Evolutionary conservation across 1,140 invertebrate genomes (phyloP).

Genomic region (Antheraea pernyi): DNA sequence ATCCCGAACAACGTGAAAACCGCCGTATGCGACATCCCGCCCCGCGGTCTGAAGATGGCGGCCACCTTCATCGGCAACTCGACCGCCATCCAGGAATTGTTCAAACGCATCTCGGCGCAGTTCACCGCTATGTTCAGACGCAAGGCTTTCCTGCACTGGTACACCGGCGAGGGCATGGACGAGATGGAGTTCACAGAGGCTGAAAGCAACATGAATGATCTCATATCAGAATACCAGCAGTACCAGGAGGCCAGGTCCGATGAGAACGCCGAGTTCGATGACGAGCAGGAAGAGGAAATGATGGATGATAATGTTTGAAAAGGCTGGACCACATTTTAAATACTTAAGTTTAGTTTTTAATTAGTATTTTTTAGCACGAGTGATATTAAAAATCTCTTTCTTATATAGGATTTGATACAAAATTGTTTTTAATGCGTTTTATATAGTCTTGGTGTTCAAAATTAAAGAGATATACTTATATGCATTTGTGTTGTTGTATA

Average conservation of each 20-base stretch:
- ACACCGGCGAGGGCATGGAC: slow-evolving; percentile 92
- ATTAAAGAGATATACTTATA: too few relatives aligned
- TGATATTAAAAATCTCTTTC: too few relatives aligned
- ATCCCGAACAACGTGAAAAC: too few relatives aligned
- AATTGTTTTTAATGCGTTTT: too few relatives aligned
- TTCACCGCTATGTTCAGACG: slow-evolving; percentile 90
- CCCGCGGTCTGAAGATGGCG: slow-evolving; percentile 86
- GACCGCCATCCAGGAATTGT: slow-evolving; percentile 89
- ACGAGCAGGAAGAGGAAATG: slow-evolving; percentile 64
- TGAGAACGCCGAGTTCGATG: slow-evolving; percentile 84
- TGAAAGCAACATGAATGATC: slow-evolving; percentile 78
- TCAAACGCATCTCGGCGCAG: slow-evolving; percentile 77
- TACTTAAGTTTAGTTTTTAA: too few relatives aligned
- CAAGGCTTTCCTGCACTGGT: slow-evolving; percentile 87
- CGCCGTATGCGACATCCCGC: slow-evolving; percentile 71
- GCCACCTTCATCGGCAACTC: slow-evolving; percentile 87
- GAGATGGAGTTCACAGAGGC: slow-evolving; percentile 92
- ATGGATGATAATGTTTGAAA: too few relatives aligned
- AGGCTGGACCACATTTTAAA: too few relatives aligned
- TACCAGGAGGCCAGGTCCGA: slow-evolving; percentile 90
- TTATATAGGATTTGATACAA: too few relatives aligned
- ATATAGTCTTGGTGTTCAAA: too few relatives aligned
- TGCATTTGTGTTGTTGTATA: too few relatives aligned
- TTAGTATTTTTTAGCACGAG: too few relatives aligned
- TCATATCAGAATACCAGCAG: slow-evolving; percentile 88